Base-by-base conservation (phyloP, 2,888 invertebrate genomes). In the Conchocele bisecta region DNA sequence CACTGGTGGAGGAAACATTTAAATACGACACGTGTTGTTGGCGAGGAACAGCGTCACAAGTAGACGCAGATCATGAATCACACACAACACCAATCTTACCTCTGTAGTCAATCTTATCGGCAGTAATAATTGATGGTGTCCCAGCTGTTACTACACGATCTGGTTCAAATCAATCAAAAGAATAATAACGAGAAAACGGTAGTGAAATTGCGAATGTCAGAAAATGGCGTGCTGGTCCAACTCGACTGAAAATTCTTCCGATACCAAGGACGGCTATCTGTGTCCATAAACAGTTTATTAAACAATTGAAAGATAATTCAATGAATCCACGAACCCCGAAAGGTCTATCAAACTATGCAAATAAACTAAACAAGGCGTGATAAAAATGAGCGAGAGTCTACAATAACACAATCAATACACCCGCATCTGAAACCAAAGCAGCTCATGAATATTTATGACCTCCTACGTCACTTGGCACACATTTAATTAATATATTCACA, bases 201-300 rank as follows among this genome's bases (percentile, higher is more conserved):
- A n/a, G n/a, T n/a, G n/a, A n/a, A n/a, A n/a, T n/a, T n/a, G n/a
- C n/a, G n/a, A n/a, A n/a, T n/a, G n/a, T n/a, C n/a, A 74, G 64
- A 68, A 68, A 68, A 74, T 74, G 74, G 74, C 74, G 74, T 74
- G 68, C 56, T 59, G 53, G 44, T 67, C 53, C n/a, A n/a, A n/a
- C n/a, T n/a, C n/a, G 33, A 44, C 42, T 59, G 6, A 31, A 33
- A 31, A 20, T 35, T 33, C 20, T n/a, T 35, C 24, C 20, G 35
- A 37, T 35, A 20, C 17, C 37, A 33, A 20, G 33, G 7, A 4
- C 5, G 20, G 20, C 3, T 35, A 3, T 3, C 2, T 3, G 9
- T 13, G 13, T 22, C 17, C 20, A 31, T 33, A 20, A 53, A 29
- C 35, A 53, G 20, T 35, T 15, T 9, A n/a, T 35, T 37, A 53